Evolutionary conservation across 2,888 invertebrate genomes (phyloP), one percentile per base, ranked within the genome.

Genomic region (Mantis religiosa): DNA sequence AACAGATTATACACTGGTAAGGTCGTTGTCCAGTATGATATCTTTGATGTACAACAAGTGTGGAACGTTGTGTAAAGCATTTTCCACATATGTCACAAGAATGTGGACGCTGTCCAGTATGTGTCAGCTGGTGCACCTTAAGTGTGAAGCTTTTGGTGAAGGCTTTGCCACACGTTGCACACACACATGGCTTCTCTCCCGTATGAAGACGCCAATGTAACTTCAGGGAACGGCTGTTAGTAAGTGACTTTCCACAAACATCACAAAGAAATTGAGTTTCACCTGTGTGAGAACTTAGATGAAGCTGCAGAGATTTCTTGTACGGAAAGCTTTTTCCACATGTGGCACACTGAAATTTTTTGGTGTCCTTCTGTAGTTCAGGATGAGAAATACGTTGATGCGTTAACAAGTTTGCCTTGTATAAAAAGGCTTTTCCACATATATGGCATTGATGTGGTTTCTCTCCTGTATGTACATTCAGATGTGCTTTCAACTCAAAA

Each of bases 31-130:
- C 89, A 41, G 89, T 89, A 27, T 89, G 89, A 47, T 89, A 89
- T 15, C 89, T 93, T 92, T 95, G 94, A 92, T 95, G 95, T 90
- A 95, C 95, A 91, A 95, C 94, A 88, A 95, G 93, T 83, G 95
- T 95, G 89, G 95, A 94, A 4, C 94, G 93, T 92, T 95, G 95
- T 88, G 94, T 94, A 93, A 95, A 95, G 82, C 94, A 94, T 92
- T 95, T 95, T n/a, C 94, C 94, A 92, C 95, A 95, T 92, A 94
- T 94, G 90, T 94, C 93, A 92, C 95, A 95, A 89, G 94, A 94
- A 92, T 95, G 95, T 82, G 95, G 95, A 92, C 95, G 95, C 92
- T 95, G 95, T 0, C 95, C 95, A 1, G 94, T 94, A 92, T 95
- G 95, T 87, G 95, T 95, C 84, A 95, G 93, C 92, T 95, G 95